A percentile compares a stretch with the other conserved stretches of the same genome.
Evolutionary conservation across 2,797 vertebrate genomes (phyloP).

Genomic region (Acrossocheilus fasciatus): DNA sequence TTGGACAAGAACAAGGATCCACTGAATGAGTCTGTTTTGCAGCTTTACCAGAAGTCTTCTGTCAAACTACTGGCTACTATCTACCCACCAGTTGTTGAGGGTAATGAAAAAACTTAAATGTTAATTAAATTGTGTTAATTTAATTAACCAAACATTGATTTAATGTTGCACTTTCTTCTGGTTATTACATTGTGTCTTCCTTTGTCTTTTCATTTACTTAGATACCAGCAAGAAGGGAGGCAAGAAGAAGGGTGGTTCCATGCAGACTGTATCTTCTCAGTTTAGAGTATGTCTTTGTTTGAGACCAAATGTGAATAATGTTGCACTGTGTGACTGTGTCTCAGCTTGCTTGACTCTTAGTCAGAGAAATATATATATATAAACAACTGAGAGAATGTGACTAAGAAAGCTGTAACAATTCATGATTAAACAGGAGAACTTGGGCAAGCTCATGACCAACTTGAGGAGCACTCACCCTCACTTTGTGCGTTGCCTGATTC

Average conservation of each 20-base stretch:
- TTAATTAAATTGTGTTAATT: not conserved
- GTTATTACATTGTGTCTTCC: not conserved
- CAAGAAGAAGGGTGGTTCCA: constrained; percentile 91
- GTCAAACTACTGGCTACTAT: constrained; percentile 79
- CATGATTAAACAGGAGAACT: constrained; percentile 82
- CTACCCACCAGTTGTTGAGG: constrained; percentile 80
- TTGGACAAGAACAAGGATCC: constrained; percentile 94
- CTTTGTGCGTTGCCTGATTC: constrained; percentile 92
- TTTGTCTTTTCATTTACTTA: constrained; percentile 23
- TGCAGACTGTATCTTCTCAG: constrained; percentile 52
- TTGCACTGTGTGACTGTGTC: constrained; percentile 82
- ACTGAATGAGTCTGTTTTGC: constrained; percentile 87
- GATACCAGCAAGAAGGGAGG: constrained; percentile 79
- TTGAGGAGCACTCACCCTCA: constrained; percentile 88
- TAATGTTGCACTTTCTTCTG: not conserved
- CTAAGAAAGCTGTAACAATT: not conserved
- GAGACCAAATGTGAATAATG: too few species aligned
- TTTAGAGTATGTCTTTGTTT: too few species aligned
- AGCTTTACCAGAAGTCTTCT: constrained; percentile 85
- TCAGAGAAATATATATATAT: not conserved
- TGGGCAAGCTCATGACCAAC: constrained; percentile 91
- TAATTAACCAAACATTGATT: not conserved
- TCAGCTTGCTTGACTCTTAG: not conserved
- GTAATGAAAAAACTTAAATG: constrained; percentile 51
- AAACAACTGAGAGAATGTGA: not conserved